Conservation (phyloP, 2,888 invertebrate genomes). For the Philereme transversata region DNA sequence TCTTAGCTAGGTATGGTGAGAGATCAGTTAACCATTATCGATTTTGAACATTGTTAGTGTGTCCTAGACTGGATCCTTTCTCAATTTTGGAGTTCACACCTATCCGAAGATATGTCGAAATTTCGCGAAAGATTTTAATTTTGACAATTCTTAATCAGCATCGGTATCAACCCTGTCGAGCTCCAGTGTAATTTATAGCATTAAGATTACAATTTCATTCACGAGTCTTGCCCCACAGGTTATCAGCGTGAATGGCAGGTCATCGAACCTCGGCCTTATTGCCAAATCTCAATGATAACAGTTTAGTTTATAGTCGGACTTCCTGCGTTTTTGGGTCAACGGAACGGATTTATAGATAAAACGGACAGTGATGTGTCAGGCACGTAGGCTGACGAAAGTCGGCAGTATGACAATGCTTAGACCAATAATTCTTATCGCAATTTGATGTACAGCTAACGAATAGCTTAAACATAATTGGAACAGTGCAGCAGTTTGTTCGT, state of each 20-base stretch:
- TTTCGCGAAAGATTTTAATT: neutral
- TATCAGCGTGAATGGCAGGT: constrained; percentile 35
- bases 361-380: constrained; percentile 33
- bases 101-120: too few species aligned
- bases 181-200: constrained; percentile 29
- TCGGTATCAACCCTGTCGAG: constrained; percentile 27
- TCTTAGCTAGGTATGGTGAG: too few species aligned
- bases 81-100: too few species aligned
- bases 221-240: constrained; percentile 31
- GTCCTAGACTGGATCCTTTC: too few species aligned
- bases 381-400: constrained; percentile 27
- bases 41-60: too few species aligned
- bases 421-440: constrained; percentile 2
- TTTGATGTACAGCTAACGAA: constrained; percentile 2
- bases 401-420: constrained; percentile 15
- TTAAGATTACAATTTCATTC: constrained; percentile 39
- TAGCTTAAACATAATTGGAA: neutral
- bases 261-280: constrained; percentile 40
- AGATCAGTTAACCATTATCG: too few species aligned
- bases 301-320: constrained; percentile 30
- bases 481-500: neutral
- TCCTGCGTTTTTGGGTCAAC: constrained; percentile 43
- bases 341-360: constrained; percentile 49
- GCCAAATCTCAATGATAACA: constrained; percentile 54
- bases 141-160: constrained; percentile 19